Percentiles rank a stretch among this genome's conserved stretches.
Evolutionary conservation across 2,113 vertebrate genomes (phyloP).

Genomic region (Sturnus vulgaris): DNA sequence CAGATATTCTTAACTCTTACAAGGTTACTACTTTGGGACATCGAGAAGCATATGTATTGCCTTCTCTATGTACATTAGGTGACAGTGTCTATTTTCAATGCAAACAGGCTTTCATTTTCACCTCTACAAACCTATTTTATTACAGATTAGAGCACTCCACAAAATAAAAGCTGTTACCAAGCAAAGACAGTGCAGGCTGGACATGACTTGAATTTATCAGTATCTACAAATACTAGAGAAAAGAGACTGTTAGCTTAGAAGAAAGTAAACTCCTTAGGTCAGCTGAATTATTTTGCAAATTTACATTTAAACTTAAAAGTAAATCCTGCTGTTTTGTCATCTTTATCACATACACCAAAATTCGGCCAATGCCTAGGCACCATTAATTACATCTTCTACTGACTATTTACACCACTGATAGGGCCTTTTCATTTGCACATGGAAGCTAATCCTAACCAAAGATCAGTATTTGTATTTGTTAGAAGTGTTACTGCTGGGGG

Average conservation of each 20-base stretch:
- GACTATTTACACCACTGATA: not conserved
- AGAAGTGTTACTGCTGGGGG: not conserved
- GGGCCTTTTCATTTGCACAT: not conserved
- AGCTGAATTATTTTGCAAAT: not conserved
- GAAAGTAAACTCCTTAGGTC: not conserved
- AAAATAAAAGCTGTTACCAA: not conserved
- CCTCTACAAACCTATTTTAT: not conserved
- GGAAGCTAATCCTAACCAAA: not conserved
- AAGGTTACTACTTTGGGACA: not conserved
- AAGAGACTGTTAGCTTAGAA: not conserved
- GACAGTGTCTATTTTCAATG: not conserved
- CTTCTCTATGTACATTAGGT: not conserved
- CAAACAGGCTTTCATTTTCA: not conserved
- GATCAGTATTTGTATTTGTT: not conserved
- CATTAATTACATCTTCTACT: not conserved
- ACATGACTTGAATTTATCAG: not conserved
- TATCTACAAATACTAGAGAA: not conserved
- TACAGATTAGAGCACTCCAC: not conserved
- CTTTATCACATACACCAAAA: not conserved
- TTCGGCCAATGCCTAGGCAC: not conserved
- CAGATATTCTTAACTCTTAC: not conserved
- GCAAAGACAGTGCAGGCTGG: not conserved
- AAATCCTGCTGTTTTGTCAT: not conserved
- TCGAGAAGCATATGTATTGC: accelerated
- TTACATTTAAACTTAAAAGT: not conserved